phyloP scores from a whole-genome alignment of 1,140 invertebrate species.

The Plectus sambesii region DNA sequence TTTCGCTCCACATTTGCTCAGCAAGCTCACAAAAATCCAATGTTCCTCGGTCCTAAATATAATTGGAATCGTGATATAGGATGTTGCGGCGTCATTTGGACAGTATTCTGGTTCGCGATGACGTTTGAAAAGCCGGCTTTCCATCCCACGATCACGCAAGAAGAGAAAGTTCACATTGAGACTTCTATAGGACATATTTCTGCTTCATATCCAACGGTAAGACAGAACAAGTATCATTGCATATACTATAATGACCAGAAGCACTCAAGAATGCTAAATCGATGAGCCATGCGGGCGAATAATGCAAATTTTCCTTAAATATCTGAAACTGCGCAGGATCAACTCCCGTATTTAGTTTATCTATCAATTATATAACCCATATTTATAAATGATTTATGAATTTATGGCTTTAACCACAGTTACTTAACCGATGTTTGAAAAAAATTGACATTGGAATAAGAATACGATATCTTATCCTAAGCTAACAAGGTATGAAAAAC shows the following conservation, averaged over 20 bases:
- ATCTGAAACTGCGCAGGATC: too few species aligned
- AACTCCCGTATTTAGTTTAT: too few species aligned
- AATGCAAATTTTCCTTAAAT: too few species aligned
- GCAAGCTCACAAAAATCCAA: slow-evolving; percentile 7
- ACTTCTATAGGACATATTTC: slow-evolving; percentile 36
- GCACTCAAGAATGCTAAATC: background rate
- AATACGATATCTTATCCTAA: too few species aligned
- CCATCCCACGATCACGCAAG: slow-evolving; percentile 76
- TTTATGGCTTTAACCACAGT: too few species aligned
- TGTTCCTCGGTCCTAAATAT: background rate
- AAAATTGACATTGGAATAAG: too few species aligned
- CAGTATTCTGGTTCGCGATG: slow-evolving; percentile 72
- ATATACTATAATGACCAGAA: too few species aligned
- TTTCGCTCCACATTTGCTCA: background rate
- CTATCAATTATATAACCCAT: too few species aligned
- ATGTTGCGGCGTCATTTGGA: slow-evolving; percentile 60
- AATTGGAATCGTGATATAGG: slow-evolving; percentile 41
- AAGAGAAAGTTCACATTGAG: slow-evolving; percentile 86
- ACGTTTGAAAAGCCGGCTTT: slow-evolving; percentile 78
- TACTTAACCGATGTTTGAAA: too few species aligned
- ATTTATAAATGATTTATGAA: too few species aligned
- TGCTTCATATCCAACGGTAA: slow-evolving; percentile 1
- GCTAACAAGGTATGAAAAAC: background rate
- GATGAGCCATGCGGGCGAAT: background rate
- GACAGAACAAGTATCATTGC: background rate